A percentile compares a stretch with the other conserved stretches of the same genome.
Evolutionary conservation across 2,113 vertebrate species (phyloP).

Genomic region (Phaetusa simplex): DNA sequence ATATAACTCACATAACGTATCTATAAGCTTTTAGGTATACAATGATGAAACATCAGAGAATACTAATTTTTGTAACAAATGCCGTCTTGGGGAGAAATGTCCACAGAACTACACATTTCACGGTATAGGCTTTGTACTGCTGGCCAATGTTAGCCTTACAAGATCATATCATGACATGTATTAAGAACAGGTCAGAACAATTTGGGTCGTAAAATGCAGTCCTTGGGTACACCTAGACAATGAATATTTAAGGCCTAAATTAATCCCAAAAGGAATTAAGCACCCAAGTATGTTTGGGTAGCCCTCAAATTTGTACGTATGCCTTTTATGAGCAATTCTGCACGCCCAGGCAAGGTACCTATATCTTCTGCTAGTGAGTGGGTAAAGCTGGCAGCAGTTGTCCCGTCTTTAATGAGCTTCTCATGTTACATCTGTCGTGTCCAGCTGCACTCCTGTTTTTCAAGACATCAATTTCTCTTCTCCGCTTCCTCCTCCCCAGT

Average conservation of each 20-base stretch:
- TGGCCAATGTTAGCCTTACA: neutral
- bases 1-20: neutral
- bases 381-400: neutral
- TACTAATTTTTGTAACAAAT: neutral
- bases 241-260: neutral
- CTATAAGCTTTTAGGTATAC: neutral
- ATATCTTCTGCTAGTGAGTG: neutral
- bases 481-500: accelerated
- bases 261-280: neutral
- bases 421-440: neutral
- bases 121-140: neutral
- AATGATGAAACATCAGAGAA: neutral
- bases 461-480: neutral
- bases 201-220: neutral
- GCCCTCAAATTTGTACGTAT: neutral
- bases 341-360: neutral
- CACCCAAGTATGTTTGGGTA: neutral
- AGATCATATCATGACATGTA: too few relatives aligned
- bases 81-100: neutral
- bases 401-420: neutral
- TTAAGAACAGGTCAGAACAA: neutral
- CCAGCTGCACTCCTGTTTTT: neutral
- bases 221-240: neutral
- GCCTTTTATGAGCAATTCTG: neutral
- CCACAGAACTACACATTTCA: accelerated